phyloP scores from a whole-genome alignment of 2,797 vertebrate species.

The Dallia pectoralis region DNA sequence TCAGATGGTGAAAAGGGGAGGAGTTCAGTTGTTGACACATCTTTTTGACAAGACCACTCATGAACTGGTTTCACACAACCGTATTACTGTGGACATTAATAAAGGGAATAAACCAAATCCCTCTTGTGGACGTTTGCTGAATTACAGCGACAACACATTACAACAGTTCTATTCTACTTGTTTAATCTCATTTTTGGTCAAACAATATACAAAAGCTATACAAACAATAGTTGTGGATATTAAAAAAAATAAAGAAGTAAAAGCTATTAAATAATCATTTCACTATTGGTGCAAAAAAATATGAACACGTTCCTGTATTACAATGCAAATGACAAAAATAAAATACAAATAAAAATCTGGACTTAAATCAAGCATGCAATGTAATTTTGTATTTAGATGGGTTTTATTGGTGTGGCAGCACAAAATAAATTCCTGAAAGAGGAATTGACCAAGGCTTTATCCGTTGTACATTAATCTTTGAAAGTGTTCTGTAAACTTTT shows the following conservation, averaged over 20 bases:
- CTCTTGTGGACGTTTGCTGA: too few relatives aligned
- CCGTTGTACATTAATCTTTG: constrained; percentile 52
- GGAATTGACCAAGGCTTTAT: constrained; percentile 47
- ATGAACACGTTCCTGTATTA: too few relatives aligned
- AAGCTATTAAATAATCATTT: too few relatives aligned
- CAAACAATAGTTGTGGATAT: too few relatives aligned
- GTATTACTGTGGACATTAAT: background rate
- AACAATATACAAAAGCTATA: too few relatives aligned
- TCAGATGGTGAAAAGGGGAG: constrained; percentile 66
- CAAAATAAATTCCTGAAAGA: constrained; percentile 38
- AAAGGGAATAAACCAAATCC: too few relatives aligned
- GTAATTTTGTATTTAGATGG: constrained; percentile 32
- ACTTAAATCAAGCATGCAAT: constrained; percentile 52
- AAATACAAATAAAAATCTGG: constrained; percentile 19
- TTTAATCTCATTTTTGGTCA: too few relatives aligned
- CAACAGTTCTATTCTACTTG: too few relatives aligned
- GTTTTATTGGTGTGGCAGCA: constrained; percentile 42
- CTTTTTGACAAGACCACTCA: background rate
- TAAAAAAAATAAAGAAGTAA: too few relatives aligned
- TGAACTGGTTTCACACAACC: background rate
- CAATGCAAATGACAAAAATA: background rate
- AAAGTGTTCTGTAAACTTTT: constrained; percentile 54
- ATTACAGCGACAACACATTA: too few relatives aligned
- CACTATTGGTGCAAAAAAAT: too few relatives aligned
- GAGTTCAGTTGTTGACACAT: constrained; percentile 16